Evolutionary conservation across 2,888 invertebrate species (phyloP).

Genomic region (Parnassius smintheus): DNA sequence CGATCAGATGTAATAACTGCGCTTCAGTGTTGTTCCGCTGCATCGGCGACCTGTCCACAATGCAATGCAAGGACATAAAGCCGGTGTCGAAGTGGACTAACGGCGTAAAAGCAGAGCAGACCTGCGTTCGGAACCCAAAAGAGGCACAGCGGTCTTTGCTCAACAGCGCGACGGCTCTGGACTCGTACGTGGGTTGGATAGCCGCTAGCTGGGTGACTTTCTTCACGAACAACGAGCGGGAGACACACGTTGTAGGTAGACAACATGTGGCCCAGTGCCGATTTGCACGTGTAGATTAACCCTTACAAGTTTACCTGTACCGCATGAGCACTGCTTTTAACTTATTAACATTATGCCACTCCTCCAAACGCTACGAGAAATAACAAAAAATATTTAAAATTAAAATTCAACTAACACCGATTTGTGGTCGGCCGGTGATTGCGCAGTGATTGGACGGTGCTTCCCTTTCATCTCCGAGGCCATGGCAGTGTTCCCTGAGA

Average conservation of each 20-base stretch:
- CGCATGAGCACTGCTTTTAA: constrained; percentile 38
- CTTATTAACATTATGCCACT: constrained; percentile 15
- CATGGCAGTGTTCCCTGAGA: constrained; percentile 37
- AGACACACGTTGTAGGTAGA: constrained; percentile 71
- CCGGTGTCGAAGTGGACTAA: constrained; percentile 44
- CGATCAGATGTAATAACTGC: constrained; percentile 45
- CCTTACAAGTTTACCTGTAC: constrained; percentile 26
- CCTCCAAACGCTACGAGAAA: neutral
- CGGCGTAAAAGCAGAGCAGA: constrained; percentile 40
- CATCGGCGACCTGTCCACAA: constrained; percentile 73
- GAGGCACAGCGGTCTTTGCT: constrained; percentile 59
- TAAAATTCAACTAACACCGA: constrained; percentile 34
- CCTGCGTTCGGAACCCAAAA: constrained; percentile 59
- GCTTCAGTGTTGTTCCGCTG: constrained; percentile 74
- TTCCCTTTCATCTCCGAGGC: constrained; percentile 57
- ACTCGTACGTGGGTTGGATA: constrained; percentile 73
- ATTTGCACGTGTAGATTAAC: constrained; percentile 30
- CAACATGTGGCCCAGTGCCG: constrained; percentile 29
- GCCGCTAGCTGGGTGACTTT: constrained; percentile 70
- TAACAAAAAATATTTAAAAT: constrained; percentile 3
- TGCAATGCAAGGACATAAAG: constrained; percentile 59
- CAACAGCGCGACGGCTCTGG: constrained; percentile 66
- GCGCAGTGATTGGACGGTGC: constrained; percentile 68
- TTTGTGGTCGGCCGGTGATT: constrained; percentile 40
- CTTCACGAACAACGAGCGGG: constrained; percentile 62